A percentile compares a stretch with the other conserved stretches of the same genome.
Evolutionary conservation across 2,113 vertebrate species (phyloP).

Genomic region (Lagenorhynchus albirostris): DNA sequence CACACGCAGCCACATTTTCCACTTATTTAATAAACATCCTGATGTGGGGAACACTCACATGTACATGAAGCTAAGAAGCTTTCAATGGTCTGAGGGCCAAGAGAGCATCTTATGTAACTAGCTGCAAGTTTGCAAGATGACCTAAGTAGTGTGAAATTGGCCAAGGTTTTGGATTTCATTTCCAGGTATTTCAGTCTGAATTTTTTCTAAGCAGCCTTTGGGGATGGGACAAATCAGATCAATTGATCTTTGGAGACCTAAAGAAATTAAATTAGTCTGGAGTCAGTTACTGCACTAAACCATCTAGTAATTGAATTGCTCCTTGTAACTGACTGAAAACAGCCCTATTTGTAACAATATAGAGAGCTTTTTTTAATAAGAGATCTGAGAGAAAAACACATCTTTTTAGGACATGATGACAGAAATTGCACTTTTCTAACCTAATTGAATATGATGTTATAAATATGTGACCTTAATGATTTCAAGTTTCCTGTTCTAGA

Average conservation of each 20-base stretch:
- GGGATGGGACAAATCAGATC: slow-evolving; percentile 96
- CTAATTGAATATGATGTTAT: slow-evolving; percentile 94
- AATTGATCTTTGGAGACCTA: slow-evolving; percentile 99
- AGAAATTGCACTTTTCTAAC: slow-evolving; percentile 98
- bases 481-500: slow-evolving; percentile 83
- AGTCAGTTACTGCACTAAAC: slow-evolving; percentile 99
- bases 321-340: slow-evolving; percentile 97
- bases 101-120: slow-evolving; percentile 49
- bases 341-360: slow-evolving; percentile 89
- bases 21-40: neutral
- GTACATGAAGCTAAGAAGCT: neutral
- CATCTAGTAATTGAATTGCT: slow-evolving; percentile 97
- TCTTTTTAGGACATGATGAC: slow-evolving; percentile 99
- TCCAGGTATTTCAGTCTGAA: slow-evolving; percentile 86
- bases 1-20: slow-evolving; percentile 27
- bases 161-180: slow-evolving; percentile 85
- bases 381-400: slow-evolving; percentile 94
- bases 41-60: neutral
- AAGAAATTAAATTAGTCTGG: slow-evolving; percentile 99
- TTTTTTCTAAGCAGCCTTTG: slow-evolving; percentile 87
- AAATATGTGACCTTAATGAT: slow-evolving; percentile 92
- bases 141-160: slow-evolving; percentile 82
- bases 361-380: slow-evolving; percentile 82
- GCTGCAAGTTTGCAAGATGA: slow-evolving; percentile 75
- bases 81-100: slow-evolving; percentile 55